Conservation (phyloP, 2,797 vertebrate species). For the Heliangelus exortis region DNA sequence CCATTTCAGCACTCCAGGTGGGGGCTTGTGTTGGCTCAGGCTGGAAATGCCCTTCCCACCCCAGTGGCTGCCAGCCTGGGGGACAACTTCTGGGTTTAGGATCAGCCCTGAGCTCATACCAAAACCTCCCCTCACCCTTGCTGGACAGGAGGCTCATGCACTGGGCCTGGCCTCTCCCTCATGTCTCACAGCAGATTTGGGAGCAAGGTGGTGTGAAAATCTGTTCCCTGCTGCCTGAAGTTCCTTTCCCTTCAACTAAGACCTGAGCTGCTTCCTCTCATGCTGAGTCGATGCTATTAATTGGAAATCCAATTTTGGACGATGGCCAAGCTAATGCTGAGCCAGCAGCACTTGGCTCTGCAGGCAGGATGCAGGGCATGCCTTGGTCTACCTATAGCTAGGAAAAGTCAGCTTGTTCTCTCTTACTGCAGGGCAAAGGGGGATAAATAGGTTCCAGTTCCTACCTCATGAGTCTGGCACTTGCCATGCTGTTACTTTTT, state of each 20-base stretch:
- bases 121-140: background rate
- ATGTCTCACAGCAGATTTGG: background rate
- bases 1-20: accelerated
- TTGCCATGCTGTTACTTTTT: background rate
- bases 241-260: slow-evolving; percentile 66
- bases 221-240: background rate
- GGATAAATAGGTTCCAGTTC: slow-evolving; percentile 26
- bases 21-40: background rate
- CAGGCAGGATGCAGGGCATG: slow-evolving; percentile 59
- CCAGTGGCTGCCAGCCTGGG: accelerated
- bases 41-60: background rate
- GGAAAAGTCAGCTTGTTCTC: slow-evolving; percentile 41
- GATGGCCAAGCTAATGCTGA: slow-evolving; percentile 63
- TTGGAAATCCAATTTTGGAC: slow-evolving; percentile 72
- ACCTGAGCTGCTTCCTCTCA: slow-evolving; percentile 43
- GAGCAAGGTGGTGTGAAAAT: background rate
- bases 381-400: slow-evolving; percentile 32
- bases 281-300: slow-evolving; percentile 64
- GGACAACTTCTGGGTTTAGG: background rate
- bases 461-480: background rate
- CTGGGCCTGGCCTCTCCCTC: background rate
- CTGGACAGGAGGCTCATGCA: background rate
- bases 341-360: slow-evolving; percentile 62
- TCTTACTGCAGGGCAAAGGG: background rate
- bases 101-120: background rate